These are phyloP conservation scores for Agrochola macilenta DNA, from an alignment of 2,888 invertebrate genomes.

Conservation along the genomic window DNA sequence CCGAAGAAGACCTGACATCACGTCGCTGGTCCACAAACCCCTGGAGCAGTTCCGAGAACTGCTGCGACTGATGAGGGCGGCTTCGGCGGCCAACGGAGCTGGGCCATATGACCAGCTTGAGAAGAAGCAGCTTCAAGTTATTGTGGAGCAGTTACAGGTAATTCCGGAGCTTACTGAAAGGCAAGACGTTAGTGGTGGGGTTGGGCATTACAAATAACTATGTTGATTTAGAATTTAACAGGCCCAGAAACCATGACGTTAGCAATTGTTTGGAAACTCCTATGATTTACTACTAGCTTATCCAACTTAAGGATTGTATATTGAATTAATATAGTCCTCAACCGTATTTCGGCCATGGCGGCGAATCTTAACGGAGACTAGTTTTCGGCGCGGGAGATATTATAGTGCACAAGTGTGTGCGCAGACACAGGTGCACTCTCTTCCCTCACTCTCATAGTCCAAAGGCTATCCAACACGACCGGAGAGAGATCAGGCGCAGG, in stretches of 20 bases:
- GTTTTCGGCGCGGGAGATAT: no score
- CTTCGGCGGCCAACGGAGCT: conserved; percentile 81
- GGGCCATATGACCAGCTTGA: conserved; percentile 87
- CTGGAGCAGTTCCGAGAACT: conserved; percentile 93
- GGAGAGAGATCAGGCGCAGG: no score
- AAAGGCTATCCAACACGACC: no score
- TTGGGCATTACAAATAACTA: background rate
- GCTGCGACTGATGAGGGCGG: conserved; percentile 86
- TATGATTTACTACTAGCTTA: background rate
- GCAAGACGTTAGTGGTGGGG: background rate
- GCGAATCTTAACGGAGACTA: no score
- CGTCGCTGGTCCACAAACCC: conserved; percentile 95
- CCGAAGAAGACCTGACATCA: conserved; percentile 95
- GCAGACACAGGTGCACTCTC: no score
- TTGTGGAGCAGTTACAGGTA: conserved; percentile 88
- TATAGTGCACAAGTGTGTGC: no score
- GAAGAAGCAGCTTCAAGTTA: conserved; percentile 87
- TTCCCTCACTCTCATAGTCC: no score
- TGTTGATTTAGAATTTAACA: background rate
- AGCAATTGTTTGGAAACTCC: background rate
- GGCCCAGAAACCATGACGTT: background rate
- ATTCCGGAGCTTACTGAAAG: background rate
- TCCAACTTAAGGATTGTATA: background rate
- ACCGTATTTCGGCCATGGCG: no score
- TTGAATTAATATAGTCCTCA: no score